Percentiles rank a stretch among this genome's conserved stretches.
phyloP scores from a whole-genome alignment of 2,888 invertebrate genomes.

The Adelphocoris suturalis region DNA sequence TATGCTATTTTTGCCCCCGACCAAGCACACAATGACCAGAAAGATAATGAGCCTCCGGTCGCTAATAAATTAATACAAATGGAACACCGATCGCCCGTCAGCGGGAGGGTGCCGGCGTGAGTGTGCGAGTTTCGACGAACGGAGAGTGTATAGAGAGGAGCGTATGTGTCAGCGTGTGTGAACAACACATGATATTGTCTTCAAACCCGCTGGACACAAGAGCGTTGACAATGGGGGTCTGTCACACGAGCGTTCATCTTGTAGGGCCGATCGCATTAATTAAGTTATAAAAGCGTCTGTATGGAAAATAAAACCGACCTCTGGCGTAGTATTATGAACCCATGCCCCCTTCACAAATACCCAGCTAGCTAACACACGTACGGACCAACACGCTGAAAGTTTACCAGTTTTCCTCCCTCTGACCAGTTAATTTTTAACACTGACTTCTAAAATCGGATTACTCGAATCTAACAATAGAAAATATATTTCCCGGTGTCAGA shows the following conservation, averaged over 20 bases:
- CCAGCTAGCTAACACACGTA: background rate
- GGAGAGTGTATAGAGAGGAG: no score
- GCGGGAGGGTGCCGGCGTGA: background rate
- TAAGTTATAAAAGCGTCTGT: constrained; percentile 13
- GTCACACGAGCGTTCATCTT: background rate
- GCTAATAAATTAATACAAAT: constrained; percentile 68
- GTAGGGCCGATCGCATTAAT: constrained; percentile 8
- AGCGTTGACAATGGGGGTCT: background rate
- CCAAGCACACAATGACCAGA: constrained; percentile 42
- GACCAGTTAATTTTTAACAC: constrained; percentile 9
- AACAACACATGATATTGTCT: constrained; percentile 34
- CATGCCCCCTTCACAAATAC: background rate
- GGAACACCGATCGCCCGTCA: constrained; percentile 49
- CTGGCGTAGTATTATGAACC: background rate
- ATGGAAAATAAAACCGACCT: background rate
- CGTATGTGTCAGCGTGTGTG: background rate
- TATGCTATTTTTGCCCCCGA: constrained; percentile 8
- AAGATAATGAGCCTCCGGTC: constrained; percentile 56
- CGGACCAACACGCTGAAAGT: background rate
- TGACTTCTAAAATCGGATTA: background rate
- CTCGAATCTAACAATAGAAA: background rate
- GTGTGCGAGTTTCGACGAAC: no score
- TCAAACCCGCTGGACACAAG: constrained; percentile 3
- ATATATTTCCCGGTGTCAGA: no score
- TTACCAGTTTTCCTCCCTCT: background rate